A percentile compares a stretch with the other conserved stretches of the same genome.
phyloP scores from a whole-genome alignment of 2,113 vertebrate genomes.

The Caloenas nicobarica region DNA sequence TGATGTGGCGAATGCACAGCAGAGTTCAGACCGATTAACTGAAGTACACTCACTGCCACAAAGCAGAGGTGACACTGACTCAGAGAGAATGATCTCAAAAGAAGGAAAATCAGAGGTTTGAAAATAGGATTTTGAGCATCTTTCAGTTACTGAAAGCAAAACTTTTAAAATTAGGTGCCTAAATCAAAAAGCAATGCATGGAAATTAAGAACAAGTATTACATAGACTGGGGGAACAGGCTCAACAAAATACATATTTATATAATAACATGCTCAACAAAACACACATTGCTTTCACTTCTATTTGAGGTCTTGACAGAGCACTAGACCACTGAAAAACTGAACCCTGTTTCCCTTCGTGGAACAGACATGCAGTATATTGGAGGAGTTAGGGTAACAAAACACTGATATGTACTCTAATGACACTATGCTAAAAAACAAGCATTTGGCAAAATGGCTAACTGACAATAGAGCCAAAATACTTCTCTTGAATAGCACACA shows the following conservation, averaged over 20 bases:
- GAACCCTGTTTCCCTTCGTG: background rate
- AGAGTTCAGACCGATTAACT: background rate
- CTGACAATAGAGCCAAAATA: background rate
- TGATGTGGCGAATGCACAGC: background rate
- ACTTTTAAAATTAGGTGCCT: background rate
- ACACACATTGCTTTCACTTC: background rate
- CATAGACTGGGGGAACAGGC: background rate
- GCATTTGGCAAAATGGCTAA: background rate
- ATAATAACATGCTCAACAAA: fast-evolving
- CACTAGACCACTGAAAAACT: background rate
- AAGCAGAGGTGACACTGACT: background rate
- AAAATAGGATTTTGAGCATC: background rate
- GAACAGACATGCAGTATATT: background rate
- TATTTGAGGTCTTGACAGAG: background rate
- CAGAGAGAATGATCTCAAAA: background rate
- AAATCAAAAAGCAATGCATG: background rate
- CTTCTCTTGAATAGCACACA: background rate
- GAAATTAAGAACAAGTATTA: background rate
- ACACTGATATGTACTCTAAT: background rate
- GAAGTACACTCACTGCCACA: background rate
- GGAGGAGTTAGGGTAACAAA: background rate
- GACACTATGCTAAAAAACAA: background rate
- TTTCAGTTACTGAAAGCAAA: background rate
- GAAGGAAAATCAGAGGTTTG: background rate
- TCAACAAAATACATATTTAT: too few species aligned